Base-by-base conservation (phyloP, 1,140 invertebrate species). In the Protaetia brevitarsis region DNA sequence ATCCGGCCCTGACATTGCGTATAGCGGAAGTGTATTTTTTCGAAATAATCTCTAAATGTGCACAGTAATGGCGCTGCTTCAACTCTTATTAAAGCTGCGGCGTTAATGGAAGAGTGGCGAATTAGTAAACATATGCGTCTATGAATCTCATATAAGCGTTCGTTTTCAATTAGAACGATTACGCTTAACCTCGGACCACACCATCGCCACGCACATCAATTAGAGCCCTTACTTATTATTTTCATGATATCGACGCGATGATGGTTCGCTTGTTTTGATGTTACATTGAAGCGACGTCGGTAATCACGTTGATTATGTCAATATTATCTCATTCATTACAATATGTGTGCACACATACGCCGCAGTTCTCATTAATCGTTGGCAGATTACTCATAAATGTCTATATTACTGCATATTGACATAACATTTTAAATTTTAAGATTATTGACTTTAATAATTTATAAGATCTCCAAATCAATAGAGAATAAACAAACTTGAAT, bases 161-260 rank as follows among this genome's bases (percentile, higher is more conserved):
- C 41, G 19, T 51, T 51, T 51, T 51, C 41, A 51, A 51, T 51
- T 51, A 51, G 41, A 51, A 51, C 41, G 16, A 51, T 51, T 51
- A 51, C 41, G 41, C 41, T 16, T 51, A 51, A 51, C 41, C 41
- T 51, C 41, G 41, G 41, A 23, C 41, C 41, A n/a, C n/a, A n/a
- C n/a, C n/a, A n/a, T n/a, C n/a, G n/a, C n/a, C n/a, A 51, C 41
- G 41, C 41, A 51, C 41, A 51, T 51, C 41, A 51, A 51, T 51
- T 51, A 51, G 41, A 51, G 13, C 41, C 41, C 26, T 23, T 10
- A 16, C 13, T 10, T 19, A 51, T 51, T 51, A 51, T 51, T 51
- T 51, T 51, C 19, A 51, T 51, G 19, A 10, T 23, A 23, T 51
- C 41, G 41, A 23, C 41, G 41, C 11, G 8, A 23, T 23, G 41